Evolutionary conservation across 2,797 vertebrate genomes (phyloP), one percentile per base, ranked within the genome.

Genomic region (Gallinago stenura): DNA sequence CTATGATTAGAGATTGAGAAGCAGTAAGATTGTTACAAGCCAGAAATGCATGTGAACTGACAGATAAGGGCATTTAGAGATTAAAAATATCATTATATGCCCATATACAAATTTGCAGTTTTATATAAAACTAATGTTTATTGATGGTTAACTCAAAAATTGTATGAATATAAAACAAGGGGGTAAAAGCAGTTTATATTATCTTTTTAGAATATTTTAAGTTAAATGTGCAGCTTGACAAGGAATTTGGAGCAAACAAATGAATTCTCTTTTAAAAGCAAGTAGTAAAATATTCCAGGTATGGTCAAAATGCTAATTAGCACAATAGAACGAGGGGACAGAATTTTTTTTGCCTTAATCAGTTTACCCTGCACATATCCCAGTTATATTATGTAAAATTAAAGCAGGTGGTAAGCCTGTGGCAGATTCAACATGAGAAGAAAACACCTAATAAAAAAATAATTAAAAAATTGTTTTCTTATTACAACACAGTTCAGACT

Each of bases 101-200:
- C 12, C 25, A 48, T 61, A 57, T 6, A 65, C 11, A 83, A 77
- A 35, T 50, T 16, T 7, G 76, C 5, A 19, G 1, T 46, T 73
- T 77, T 45, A 10, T 28, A 50, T 39, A 48, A 80, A 65, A 69
- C 30, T 43, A 2, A 2, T 54, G 7, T 45, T 68, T 35, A 46
- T 43, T 48, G 7, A 62, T 51, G 24, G 9, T 4, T 50, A 53
- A 65, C 16, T 70, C 33, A 48, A 48, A 83, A 93, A 71, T 7
- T 33, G 4, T 48, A 35, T 53, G 8, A 62, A 15, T 37, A 18
- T n/a, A 30, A 92, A 91, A 51, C 6, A 60, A 48, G 10, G 6
- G 1, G 0, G 0, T 3, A 24, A 37, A 35, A 11, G 2, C 2
- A n/a, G 30, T 61, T 54, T 35, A 10, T 60, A 20, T 43, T 45